These are phyloP conservation scores for Galerucella nymphaeae DNA, from an alignment of 2,888 invertebrate genomes.

Conservation along the genomic window DNA sequence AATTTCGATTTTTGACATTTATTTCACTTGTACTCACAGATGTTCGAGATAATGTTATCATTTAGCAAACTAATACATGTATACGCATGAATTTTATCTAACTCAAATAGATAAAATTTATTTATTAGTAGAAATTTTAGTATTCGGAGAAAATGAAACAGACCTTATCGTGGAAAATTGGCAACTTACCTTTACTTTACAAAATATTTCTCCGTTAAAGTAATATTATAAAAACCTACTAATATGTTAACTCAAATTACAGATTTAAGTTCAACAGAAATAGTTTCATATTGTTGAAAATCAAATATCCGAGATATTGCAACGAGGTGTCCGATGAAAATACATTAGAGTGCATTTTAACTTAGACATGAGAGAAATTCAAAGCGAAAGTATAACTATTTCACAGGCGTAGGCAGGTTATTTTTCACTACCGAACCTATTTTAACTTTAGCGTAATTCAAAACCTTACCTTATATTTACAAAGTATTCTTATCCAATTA, in stretches of 20 bases:
- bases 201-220: neutral
- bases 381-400: no score
- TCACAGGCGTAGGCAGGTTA: no score
- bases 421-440: no score
- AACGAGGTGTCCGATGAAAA: no score
- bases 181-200: neutral
- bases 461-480: no score
- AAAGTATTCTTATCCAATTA: no score
- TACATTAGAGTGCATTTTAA: neutral
- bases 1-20: no score
- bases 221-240: neutral
- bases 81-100: neutral
- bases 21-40: neutral
- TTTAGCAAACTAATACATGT: neutral
- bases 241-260: neutral
- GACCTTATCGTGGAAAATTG: neutral
- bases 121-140: neutral
- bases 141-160: neutral
- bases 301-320: no score
- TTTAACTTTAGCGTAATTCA: no score
- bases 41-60: conserved; percentile 2
- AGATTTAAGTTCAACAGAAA: neutral
- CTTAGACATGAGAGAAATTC: neutral
- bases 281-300: no score
- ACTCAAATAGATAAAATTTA: neutral